Base-by-base conservation (phyloP, 2,113 vertebrate species). In the Uria aalge region DNA sequence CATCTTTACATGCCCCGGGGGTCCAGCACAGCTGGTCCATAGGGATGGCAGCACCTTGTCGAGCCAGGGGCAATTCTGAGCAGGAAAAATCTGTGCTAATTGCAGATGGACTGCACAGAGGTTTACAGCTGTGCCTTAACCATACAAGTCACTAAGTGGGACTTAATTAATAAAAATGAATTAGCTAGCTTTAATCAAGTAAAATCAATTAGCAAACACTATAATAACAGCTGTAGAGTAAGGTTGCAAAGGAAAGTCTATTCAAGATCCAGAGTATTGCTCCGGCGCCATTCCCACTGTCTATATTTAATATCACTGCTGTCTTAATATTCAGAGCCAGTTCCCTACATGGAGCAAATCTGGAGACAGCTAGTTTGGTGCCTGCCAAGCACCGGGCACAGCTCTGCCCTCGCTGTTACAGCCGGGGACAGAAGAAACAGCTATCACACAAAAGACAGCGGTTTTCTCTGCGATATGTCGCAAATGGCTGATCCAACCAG, bases 371-470 rank as follows among this genome's bases (percentile, higher is more conserved):
- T 20, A 2, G 32, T 30, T 27, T 15, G 4, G 63, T 20, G 57
- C 48, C 36, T 76, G 85, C 36, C 63, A 60, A 69, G 71, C 56
- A 43, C 16, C 0, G 1, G 73, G 45, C 81, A 68, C 1, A 0
- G 72, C 68, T 92, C 56, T 91, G 80, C 27, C 52, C 81, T 71
- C 48, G 0, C 74, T 60, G 27, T 6, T 62, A 24, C 50, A 22
- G 72, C 41, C 3, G 1, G 30, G 3, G 30, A 10, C 56, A 79
- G 78, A 24, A 85, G 62, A 40, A 47, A 27, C 27, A 59, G 30
- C 48, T 52, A 23, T 12, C 50, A 16, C 0, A 0, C n/a, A 52
- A 29, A 68, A 26, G 38, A 75, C 1, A 0, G 9, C 0, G 0
- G 8, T 76, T 56, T 36, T 34, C 57, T 40, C 81, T 59, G 43